These are phyloP conservation scores for Cryptocephalus moraei DNA, from an alignment of 2,888 invertebrate species.

Conservation along the genomic window DNA sequence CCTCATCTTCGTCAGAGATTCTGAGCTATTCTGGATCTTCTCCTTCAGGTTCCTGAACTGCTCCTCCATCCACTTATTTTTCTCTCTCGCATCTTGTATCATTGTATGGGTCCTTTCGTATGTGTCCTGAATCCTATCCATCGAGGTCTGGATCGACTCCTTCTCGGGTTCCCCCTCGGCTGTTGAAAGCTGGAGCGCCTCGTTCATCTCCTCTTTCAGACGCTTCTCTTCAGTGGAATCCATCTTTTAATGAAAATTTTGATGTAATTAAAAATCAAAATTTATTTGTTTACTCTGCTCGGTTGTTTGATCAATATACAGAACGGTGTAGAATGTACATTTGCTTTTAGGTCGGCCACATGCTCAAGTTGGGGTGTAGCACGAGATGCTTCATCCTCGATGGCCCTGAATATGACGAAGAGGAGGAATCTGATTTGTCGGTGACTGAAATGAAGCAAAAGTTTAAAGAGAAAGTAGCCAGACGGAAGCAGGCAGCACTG, in stretches of 20 bases:
- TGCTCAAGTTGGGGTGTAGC: conserved; percentile 86
- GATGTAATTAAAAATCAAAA: too few species aligned
- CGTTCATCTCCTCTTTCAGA: conserved; percentile 15
- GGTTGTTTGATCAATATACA: conserved; percentile 15
- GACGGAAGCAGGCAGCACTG: conserved; percentile 35
- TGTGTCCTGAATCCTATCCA: conserved; percentile 17
- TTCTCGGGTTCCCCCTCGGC: background rate
- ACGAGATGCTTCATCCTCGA: conserved; percentile 69
- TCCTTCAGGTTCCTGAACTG: conserved; percentile 25
- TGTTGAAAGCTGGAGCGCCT: conserved; percentile 7
- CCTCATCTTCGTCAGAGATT: conserved; percentile 28
- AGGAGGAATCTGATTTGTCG: conserved; percentile 73
- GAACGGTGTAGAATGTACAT: background rate
- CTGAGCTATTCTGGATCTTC: conserved; percentile 25
- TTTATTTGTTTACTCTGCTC: too few species aligned
- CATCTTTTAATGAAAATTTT: conserved; percentile 8
- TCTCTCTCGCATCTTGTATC: conserved; percentile 23
- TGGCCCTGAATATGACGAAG: conserved; percentile 79
- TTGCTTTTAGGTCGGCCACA: conserved; percentile 62
- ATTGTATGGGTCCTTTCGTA: conserved; percentile 30
- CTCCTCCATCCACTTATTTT: conserved; percentile 25
- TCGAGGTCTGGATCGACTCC: conserved; percentile 2
- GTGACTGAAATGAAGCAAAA: conserved; percentile 63
- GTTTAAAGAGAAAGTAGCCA: conserved; percentile 29
- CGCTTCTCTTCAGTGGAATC: conserved; percentile 14